phyloP scores from a whole-genome alignment of 2,113 vertebrate species.

The Lepus americanus region DNA sequence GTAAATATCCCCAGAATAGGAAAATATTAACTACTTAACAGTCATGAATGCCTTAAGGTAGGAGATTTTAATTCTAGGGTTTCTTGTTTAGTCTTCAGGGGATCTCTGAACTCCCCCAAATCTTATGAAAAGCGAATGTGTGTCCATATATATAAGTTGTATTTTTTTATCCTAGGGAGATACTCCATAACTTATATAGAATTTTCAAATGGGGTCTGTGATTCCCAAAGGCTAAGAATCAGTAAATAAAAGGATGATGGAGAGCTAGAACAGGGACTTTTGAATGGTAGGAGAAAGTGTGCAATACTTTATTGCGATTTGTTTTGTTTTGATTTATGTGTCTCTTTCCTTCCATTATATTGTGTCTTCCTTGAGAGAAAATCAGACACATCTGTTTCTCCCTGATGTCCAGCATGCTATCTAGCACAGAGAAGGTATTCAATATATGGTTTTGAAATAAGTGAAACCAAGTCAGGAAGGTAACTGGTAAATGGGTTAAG shows the following conservation, averaged over 20 bases:
- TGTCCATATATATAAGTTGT: neutral
- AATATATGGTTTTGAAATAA: conserved; percentile 27
- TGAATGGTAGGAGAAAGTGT: neutral
- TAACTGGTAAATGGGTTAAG: neutral
- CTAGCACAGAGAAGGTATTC: neutral
- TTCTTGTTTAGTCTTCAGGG: conserved; percentile 48
- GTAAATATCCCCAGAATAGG: neutral
- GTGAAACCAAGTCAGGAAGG: neutral
- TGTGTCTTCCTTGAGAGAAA: conserved; percentile 52
- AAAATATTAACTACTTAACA: conserved; percentile 35
- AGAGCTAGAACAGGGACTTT: neutral
- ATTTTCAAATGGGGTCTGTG: neutral
- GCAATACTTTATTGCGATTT: neutral
- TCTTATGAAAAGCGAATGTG: conserved; percentile 11
- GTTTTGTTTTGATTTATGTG: conserved; percentile 50
- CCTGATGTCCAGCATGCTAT: neutral
- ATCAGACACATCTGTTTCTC: neutral
- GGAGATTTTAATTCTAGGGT: neutral
- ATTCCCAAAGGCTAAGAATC: conserved; percentile 11
- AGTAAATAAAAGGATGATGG: conserved; percentile 20
- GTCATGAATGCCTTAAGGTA: neutral
- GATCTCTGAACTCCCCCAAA: neutral
- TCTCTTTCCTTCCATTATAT: neutral
- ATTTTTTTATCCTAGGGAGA: neutral
- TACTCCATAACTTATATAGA: neutral